Evolutionary conservation across 2,797 vertebrate genomes (phyloP), one percentile per base, ranked within the genome.

Genomic region (Rhynchotus rufescens): DNA sequence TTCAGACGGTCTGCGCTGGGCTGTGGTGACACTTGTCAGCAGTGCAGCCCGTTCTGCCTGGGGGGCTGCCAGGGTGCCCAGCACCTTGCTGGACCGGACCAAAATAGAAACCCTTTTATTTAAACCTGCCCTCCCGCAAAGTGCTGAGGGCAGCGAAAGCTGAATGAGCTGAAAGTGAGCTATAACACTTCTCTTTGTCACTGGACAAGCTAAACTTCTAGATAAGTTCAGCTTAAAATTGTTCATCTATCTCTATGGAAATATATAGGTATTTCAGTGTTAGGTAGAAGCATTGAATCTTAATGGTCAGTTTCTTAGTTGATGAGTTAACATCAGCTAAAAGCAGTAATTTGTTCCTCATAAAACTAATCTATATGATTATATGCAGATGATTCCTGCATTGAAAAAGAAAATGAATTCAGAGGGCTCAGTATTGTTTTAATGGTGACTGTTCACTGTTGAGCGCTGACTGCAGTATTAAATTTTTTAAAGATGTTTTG

Each of bases 251-350:
- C 11, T 49, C 23, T 13, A 49, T 23, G 23, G 47, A 13, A 49
- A 25, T 49, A 4, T 8, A 1, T 19, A 47, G 0, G 0, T 11
- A 9, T 32, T 49, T 49, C 47, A 49, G 47, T 49, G 23, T 13
- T 23, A 25, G 23, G 47, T 49, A 49, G 47, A 49, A 25, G 12
- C 47, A 49, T 23, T 47, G 73, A 36, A 49, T 36, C 38, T 38
- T 17, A 26, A 40, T 10, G 15, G 26, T 34, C 6, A 13, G 9
- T 19, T 44, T 68, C n/a, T 36, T 34, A 7, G 44, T 15, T 14
- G 32, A 47, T 51, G 40, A n/a, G 45, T 20, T 22, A 11, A 17
- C 10, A 16, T 45, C 42, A 8, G 44, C 25, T 44, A 25, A 40
- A n/a, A 45, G 34, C 23, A 49, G 19, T 12, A 12, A 36, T 26